phyloP scores from a whole-genome alignment of 1,140 invertebrate genomes.

The Varroa destructor region DNA sequence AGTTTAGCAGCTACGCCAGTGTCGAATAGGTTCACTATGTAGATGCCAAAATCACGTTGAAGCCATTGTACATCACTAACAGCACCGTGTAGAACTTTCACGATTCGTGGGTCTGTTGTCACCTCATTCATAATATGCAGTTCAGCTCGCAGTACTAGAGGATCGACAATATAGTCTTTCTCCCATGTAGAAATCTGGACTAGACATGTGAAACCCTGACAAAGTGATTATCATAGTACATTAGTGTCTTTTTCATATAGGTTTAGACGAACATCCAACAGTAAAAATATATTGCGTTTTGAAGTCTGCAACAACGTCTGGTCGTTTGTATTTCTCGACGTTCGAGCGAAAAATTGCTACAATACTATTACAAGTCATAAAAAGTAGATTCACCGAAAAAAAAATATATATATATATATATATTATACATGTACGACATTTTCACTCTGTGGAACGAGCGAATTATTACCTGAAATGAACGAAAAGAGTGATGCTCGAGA shows the following conservation, averaged over 20 bases:
- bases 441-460: constrained; percentile 21
- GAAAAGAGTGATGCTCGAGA: constrained; percentile 49
- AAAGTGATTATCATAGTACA: no score
- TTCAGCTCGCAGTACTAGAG: constrained; percentile 63
- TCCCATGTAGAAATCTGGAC: constrained; percentile 74
- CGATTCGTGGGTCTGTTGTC: constrained; percentile 74
- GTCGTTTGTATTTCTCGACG: neutral
- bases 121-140: constrained; percentile 72
- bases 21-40: constrained; percentile 95
- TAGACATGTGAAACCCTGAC: constrained; percentile 55
- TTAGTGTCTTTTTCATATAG: no score
- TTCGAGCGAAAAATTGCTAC: neutral
- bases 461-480: constrained; percentile 29
- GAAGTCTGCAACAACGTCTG: neutral
- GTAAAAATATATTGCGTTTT: constrained; percentile 45
- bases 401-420: constrained; percentile 3
- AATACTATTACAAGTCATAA: constrained; percentile 20
- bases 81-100: constrained; percentile 92
- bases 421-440: neutral
- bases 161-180: constrained; percentile 82
- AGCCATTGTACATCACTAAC: constrained; percentile 81
- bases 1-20: constrained; percentile 71
- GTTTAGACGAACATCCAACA: constrained; percentile 60
- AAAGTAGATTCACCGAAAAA: constrained; percentile 15
- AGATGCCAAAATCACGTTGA: constrained; percentile 84